Evolutionary conservation across 2,888 invertebrate species (phyloP).

Genomic region (Drosophila nr. perissopoda): DNA sequence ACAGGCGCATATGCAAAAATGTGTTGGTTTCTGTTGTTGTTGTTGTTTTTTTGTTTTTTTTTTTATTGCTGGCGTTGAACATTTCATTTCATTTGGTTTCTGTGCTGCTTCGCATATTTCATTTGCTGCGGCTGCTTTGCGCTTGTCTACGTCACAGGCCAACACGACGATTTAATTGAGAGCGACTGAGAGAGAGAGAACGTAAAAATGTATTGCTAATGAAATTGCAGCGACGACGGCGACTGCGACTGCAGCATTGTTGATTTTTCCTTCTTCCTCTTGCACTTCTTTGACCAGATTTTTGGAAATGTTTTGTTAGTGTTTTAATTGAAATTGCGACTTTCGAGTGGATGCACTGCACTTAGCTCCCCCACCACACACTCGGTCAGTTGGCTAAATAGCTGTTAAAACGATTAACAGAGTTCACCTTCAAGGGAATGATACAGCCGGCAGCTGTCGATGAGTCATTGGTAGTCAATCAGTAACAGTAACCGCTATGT

Average conservation of each 20-base stretch:
- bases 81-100: constrained; percentile 52
- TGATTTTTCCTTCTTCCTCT: constrained; percentile 2
- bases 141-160: constrained; percentile 50
- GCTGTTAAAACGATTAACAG: constrained; percentile 25
- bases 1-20: constrained; percentile 51
- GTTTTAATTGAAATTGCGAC: constrained; percentile 12
- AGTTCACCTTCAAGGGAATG: background rate
- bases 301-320: background rate
- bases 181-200: constrained; percentile 3
- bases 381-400: constrained; percentile 64
- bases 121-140: constrained; percentile 45
- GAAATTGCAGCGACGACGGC: constrained; percentile 47
- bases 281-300: constrained; percentile 10
- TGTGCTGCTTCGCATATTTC: constrained; percentile 47
- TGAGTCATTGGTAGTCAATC: background rate
- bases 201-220: constrained; percentile 23
- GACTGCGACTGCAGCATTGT: constrained; percentile 12
- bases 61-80: constrained; percentile 37
- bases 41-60: constrained; percentile 24
- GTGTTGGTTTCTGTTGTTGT: constrained; percentile 20
- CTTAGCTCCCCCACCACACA: constrained; percentile 25
- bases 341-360: constrained; percentile 23
- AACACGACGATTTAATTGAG: constrained; percentile 34
- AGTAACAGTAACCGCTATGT: constrained; percentile 8
- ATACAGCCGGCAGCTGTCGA: background rate